Percentiles rank a stretch among this genome's conserved stretches.
Conservation (phyloP, 2,888 invertebrate species). For the Allacma fusca region DNA sequence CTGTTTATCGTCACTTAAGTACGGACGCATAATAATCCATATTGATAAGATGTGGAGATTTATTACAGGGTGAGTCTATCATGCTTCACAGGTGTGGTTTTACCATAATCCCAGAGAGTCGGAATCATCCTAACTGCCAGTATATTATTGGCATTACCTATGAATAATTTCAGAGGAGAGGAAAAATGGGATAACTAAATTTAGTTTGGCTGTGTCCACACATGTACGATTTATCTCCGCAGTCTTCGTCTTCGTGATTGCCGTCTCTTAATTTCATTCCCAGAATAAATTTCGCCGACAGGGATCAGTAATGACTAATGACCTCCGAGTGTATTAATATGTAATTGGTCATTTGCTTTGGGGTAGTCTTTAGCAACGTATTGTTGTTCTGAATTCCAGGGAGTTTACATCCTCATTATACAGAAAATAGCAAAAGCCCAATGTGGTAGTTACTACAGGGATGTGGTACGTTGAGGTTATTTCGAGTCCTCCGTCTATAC, state of each 20-base stretch:
- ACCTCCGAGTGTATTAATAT: not conserved
- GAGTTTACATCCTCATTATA: not conserved
- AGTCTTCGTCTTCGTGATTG: not conserved
- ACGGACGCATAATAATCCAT: not conserved
- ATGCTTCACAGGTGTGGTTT: slow-evolving; percentile 19
- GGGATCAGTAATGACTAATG: not conserved
- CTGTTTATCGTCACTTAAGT: slow-evolving; percentile 1
- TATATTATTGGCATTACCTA: slow-evolving; percentile 1
- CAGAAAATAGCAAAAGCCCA: no score
- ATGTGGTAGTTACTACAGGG: no score
- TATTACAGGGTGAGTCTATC: slow-evolving; percentile 23
- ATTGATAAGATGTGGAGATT: slow-evolving; percentile 23
- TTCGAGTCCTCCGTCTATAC: no score
- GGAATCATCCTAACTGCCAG: not conserved
- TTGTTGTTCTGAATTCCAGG: not conserved
- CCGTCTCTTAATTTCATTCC: not conserved
- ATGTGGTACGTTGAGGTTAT: no score
- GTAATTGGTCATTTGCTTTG: not conserved
- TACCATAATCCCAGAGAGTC: not conserved
- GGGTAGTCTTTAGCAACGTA: not conserved
- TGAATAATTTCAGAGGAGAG: not conserved
- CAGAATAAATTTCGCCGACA: slow-evolving; percentile 10
- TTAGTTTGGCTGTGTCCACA: not conserved
- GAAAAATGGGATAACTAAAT: not conserved
- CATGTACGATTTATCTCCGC: no score